Conservation (phyloP, 2,797 vertebrate species). For the Acrossocheilus wenchowensis region DNA sequence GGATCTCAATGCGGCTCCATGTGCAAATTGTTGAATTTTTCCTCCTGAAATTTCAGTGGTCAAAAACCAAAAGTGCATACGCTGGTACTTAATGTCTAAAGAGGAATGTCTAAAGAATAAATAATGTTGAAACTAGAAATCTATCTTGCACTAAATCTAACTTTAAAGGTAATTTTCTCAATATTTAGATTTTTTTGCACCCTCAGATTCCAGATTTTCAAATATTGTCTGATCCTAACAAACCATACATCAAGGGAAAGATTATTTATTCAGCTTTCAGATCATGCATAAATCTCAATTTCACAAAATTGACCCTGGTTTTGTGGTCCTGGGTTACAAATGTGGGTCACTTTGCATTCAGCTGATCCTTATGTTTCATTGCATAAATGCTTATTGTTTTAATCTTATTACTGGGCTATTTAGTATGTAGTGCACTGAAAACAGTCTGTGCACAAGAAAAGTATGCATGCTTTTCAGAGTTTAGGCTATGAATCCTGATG, state of each 20-base stretch:
- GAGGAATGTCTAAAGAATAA: neutral
- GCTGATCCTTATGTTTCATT: no score
- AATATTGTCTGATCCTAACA: no score
- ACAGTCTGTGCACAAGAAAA: neutral
- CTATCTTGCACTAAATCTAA: neutral
- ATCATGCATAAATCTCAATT: no score
- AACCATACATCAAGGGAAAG: no score
- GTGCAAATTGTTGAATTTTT: no score
- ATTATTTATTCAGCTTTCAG: no score
- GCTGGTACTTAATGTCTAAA: neutral
- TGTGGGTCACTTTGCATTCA: no score
- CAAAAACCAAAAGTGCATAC: neutral
- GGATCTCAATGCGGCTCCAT: neutral
- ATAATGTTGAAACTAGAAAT: neutral
- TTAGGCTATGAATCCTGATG: neutral
- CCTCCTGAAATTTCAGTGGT: neutral
- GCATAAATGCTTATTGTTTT: neutral
- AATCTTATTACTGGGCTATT: neutral
- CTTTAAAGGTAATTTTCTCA: no score
- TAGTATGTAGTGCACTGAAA: neutral
- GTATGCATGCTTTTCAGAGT: neutral
- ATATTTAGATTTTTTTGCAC: no score
- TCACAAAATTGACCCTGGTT: no score
- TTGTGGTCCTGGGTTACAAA: no score
- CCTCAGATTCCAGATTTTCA: no score